phyloP scores from a whole-genome alignment of 30 jellyfish, hydroid and myxozoan species.

The Aurelia sp. region DNA sequence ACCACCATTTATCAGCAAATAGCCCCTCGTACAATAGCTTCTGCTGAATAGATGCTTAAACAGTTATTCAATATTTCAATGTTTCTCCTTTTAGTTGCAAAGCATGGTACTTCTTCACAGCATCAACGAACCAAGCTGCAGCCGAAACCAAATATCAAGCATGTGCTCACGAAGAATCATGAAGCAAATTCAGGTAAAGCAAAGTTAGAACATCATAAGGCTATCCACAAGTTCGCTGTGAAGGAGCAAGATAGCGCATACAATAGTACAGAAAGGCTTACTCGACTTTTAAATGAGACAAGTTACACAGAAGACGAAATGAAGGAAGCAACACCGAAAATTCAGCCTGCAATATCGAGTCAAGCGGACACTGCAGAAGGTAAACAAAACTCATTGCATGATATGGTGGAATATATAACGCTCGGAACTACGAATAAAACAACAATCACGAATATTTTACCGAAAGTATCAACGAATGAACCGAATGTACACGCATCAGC shows the following conservation, averaged over 20 bases:
- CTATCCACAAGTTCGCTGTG: too few species aligned
- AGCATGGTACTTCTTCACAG: not conserved
- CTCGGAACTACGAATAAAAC: not conserved
- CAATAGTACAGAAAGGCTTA: conserved; percentile 35
- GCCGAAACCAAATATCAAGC: conserved; percentile 15
- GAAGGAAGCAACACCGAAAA: not conserved
- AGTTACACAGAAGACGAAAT: conserved; percentile 42
- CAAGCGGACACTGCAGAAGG: not conserved
- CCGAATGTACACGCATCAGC: not conserved
- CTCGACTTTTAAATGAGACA: conserved; percentile 9
- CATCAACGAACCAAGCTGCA: not conserved
- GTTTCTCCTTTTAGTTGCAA: conserved; percentile 21
- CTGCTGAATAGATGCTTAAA: too few species aligned
- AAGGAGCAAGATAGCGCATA: not conserved
- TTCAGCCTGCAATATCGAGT: not conserved
- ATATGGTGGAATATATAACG: conserved; percentile 43
- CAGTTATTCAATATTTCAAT: not conserved
- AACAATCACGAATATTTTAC: not conserved
- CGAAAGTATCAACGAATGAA: not conserved
- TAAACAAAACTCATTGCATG: conserved; percentile 19
- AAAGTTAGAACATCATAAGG: not conserved
- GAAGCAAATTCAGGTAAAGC: not conserved
- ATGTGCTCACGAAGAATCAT: not conserved
- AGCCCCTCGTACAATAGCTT: too few species aligned
- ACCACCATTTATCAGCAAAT: too few species aligned